Base-by-base conservation (phyloP, 2,888 invertebrate genomes). In the Asteroscopus sphinx region DNA sequence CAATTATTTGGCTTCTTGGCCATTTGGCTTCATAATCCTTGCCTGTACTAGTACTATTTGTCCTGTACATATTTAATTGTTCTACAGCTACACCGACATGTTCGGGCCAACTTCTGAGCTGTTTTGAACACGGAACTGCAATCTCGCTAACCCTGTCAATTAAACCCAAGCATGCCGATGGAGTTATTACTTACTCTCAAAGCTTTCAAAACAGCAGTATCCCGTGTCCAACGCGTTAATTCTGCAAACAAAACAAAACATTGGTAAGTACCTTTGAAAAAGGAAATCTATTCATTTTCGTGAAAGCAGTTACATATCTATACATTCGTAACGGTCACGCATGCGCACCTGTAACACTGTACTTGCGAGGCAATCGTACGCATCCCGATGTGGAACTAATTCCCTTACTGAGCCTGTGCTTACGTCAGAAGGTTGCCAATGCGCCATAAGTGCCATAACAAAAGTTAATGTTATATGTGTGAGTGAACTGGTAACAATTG, bases 311-410 rank as follows among this genome's bases (percentile, higher is more conserved):
- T 62, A 68, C 63, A 63, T 21, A 68, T 68, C 35, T 40, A 60
- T 65, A 68, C 56, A 71, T 80, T 81, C 71, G 77, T 67, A 69
- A 81, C 80, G 77, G 81, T 83, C 81, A 81, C 77, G 83, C 77
- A 67, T 79, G 69, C 66, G 66, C 77, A 57, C 74, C 61, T 66
- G 66, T 64, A 66, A 77, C 78, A 78, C 73, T 79, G 61, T 40
- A 36, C 62, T 61, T 42, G 64, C 82, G 75, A 81, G 79, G 61
- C 69, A 76, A 76, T 80, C 76, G 73, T 70, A 81, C 75, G 79
- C 79, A 77, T 82, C 63, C 73, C 68, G 47, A 39, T 32, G 61
- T 69, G 68, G 60, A 68, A 75, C 72, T 53, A 72, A 76, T 75
- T 51, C 56, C 46, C 58, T 46, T 33, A 41, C 26, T 13, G 41